Evolutionary conservation across 1,140 invertebrate genomes (phyloP).

Genomic region (Coptotermes formosanus): DNA sequence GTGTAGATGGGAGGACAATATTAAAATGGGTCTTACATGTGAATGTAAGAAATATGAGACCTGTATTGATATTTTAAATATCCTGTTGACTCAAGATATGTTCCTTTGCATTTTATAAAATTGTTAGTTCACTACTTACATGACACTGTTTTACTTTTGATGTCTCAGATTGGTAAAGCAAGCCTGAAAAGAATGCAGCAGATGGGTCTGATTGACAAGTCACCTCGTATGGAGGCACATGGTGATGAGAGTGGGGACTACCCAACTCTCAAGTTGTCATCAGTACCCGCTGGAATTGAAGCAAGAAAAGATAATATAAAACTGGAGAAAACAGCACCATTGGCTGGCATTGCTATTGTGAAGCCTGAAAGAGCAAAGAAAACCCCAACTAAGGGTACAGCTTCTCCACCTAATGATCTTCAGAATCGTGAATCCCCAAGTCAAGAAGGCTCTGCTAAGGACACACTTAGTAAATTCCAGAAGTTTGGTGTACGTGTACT

Average conservation of each 20-base stretch:
- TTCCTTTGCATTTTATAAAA: no score
- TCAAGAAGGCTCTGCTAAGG: conserved; percentile 8
- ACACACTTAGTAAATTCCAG: conserved; percentile 26
- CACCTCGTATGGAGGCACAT: not conserved
- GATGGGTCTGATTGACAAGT: conserved; percentile 8
- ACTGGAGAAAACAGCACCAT: conserved; percentile 23
- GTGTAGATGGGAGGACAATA: no score
- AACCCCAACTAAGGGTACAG: not conserved
- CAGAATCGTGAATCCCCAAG: not conserved
- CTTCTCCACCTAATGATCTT: not conserved
- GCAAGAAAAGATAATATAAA: conserved; percentile 14
- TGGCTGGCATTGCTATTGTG: not conserved
- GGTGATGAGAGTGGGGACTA: conserved; percentile 25
- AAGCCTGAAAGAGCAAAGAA: conserved; percentile 25
- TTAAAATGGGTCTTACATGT: no score
- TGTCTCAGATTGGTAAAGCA: conserved; percentile 25
- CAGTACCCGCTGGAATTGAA: not conserved
- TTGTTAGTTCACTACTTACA: no score
- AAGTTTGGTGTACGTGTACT: conserved; percentile 32
- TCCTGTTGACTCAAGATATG: no score
- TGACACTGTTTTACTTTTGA: not conserved
- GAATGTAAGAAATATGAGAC: no score
- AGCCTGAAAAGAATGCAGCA: conserved; percentile 30
- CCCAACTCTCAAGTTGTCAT: conserved; percentile 27
- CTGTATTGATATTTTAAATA: no score